Conservation (phyloP, 2,113 vertebrate genomes). For the Microtus oregoni region DNA sequence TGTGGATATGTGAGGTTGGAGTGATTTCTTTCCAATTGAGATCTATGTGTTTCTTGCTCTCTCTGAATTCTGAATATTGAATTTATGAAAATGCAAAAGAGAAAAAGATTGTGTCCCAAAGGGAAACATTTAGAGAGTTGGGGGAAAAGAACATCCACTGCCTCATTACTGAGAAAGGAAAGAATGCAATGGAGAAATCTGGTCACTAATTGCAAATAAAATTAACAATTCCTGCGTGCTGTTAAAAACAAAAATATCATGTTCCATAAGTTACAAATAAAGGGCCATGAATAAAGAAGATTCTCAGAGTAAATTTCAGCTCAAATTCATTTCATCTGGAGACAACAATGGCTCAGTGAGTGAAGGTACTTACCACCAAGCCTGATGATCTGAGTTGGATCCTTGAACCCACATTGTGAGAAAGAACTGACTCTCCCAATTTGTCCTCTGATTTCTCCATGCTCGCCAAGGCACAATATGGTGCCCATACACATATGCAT, state of each 20-base stretch:
- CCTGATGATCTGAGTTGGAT: background rate
- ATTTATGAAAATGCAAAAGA: slow-evolving; percentile 43
- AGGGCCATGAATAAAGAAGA: background rate
- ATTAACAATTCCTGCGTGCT: background rate
- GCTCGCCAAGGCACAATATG: background rate
- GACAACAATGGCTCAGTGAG: background rate
- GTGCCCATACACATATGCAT: background rate
- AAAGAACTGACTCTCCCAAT: background rate
- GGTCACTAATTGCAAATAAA: background rate
- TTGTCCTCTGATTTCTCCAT: background rate
- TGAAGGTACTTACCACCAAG: background rate
- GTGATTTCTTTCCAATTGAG: slow-evolving; percentile 43
- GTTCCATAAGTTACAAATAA: background rate
- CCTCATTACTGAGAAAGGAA: background rate
- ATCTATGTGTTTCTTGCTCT: slow-evolving; percentile 44
- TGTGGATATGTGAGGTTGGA: background rate
- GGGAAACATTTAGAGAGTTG: background rate
- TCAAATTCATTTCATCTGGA: slow-evolving; percentile 24
- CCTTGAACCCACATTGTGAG: too few relatives aligned
- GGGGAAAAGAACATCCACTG: background rate
- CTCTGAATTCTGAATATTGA: slow-evolving; percentile 29
- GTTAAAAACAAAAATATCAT: slow-evolving; percentile 18
- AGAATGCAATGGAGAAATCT: background rate
- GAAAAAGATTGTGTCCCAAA: background rate
- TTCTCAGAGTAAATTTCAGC: background rate